Base-by-base conservation (phyloP, 2,113 vertebrate genomes). In the Typhlomys cinereus region DNA sequence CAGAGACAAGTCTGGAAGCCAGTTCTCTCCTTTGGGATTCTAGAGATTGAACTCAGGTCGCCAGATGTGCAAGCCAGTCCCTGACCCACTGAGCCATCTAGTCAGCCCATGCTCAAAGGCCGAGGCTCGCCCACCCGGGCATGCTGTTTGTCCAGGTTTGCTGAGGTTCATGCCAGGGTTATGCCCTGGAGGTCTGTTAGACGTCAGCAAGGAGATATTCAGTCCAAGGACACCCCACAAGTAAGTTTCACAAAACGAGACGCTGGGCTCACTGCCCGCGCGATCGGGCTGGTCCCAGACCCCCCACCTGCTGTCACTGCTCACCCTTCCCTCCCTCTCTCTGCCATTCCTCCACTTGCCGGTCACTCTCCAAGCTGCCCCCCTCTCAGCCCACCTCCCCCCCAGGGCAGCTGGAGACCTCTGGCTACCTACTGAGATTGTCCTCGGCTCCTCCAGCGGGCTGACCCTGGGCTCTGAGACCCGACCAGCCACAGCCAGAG, bases 171-270 rank as follows among this genome's bases (percentile, higher is more conserved):
- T 4, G 67, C 44, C 75, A 89, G 83, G 50, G 46, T 48, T 29
- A 27, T 85, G 87, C 85, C 41, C 50, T 78, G 44, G 48, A 80
- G 81, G 54, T n/a, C 67, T 90, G 59, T 34, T 81, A 85, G 41
- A 66, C 61, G 62, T 93, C 48, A 75, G 17, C 57, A 31, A 90
- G n/a, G 52, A 62, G 62, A 57, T 54, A 44, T 61, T 70, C 57
- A 92, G 73, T 36, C 50, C 81, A 93, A 74, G 71, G 52, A 76
- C 94, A 88, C n/a, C 20, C 20, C 44, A 10, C 57, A 64, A 29
- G 61, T 82, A 23, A 20, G 41, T 82, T 64, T 64, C n/a, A 57
- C 57, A 20, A 5, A 21, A 64, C 46, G 64, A 64, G 61, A 17
- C 46, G 44, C 29, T 82, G 17, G 27, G 11, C 2, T n/a, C 9